Evolutionary conservation across 1,140 invertebrate genomes (phyloP), one percentile per base, ranked within the genome.

Genomic region (Cylas formicarius): DNA sequence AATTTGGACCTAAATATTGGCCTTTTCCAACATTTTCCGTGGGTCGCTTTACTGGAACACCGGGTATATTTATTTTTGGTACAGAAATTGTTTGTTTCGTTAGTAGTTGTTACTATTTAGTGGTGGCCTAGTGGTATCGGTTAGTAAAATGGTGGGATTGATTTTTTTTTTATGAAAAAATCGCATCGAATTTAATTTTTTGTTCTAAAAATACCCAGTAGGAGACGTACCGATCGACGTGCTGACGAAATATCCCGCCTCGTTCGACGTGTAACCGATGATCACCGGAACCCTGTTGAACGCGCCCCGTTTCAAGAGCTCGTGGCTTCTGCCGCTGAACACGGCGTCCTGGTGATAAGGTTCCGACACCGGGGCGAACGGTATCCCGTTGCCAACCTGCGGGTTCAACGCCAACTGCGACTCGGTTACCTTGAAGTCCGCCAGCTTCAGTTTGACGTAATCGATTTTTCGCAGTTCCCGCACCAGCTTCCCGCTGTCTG

Each of bases 231-330:
- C 9, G 24, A 26, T 9, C 9, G 8, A 26, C n/a, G n/a, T n/a
- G n/a, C 46, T 40, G 18, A 48, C 21, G 39, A 48, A 48, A 5
- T 38, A 48, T 37, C 43, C 43, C 1, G 51, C 45, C 44, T 61
- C 59, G 26, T 60, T 52, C 7, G 57, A 60, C 48, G 56, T 63
- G 10, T 53, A 37, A n/a, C 61, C 61, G n/a, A 63, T 41, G 8
- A 63, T 47, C 4, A 52, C 46, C 11, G 61, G 56, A 20, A 63
- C 53, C 22, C 50, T 48, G 31, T 55, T 44, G 41, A 60, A 60
- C 13, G 54, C 22, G 14, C 59, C 59, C 11, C 40, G 48, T 18
- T 17, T 19, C 22, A 63, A 35, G 17, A 55, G 20, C 48, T 59
- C 52, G 36, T 63, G 53, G 31, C 52, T 57, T 31, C 55, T 53